Evolutionary conservation across 2,888 invertebrate species (phyloP).

Genomic region (Myathropa florea): DNA sequence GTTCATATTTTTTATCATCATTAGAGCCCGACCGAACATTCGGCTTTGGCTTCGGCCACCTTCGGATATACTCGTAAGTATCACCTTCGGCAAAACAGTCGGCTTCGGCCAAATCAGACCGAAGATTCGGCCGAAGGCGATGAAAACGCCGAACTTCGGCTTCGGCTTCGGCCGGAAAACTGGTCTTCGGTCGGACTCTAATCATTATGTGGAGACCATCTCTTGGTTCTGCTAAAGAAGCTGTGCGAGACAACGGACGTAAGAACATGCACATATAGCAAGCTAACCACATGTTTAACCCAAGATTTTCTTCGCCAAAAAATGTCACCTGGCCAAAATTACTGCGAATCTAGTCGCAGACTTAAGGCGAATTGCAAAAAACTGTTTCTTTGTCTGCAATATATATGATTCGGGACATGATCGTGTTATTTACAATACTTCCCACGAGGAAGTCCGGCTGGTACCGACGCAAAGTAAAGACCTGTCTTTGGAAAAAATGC

Average conservation of each 20-base stretch:
- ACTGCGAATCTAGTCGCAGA: constrained; percentile 49
- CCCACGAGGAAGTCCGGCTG: constrained; percentile 48
- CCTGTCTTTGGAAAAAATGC: constrained; percentile 33
- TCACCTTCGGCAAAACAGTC: too few species aligned
- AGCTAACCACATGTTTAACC: background rate
- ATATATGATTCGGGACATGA: constrained; percentile 49
- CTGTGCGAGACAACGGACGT: constrained; percentile 10
- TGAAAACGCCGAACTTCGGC: too few species aligned
- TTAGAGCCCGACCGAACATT: too few species aligned
- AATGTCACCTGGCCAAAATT: constrained; percentile 3
- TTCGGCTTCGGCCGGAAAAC: too few species aligned
- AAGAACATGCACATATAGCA: constrained; percentile 19
- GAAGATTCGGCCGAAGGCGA: too few species aligned
- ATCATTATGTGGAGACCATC: constrained; percentile 3
- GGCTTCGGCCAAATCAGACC: too few species aligned
- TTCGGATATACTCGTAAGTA: too few species aligned
- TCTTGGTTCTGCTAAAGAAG: constrained; percentile 1
- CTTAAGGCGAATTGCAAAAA: constrained; percentile 42
- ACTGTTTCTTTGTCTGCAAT: constrained; percentile 43
- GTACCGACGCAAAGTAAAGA: constrained; percentile 42
- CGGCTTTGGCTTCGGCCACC: too few species aligned
- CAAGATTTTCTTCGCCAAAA: constrained; percentile 3
- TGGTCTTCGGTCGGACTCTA: too few species aligned
- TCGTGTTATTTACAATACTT: constrained; percentile 53
- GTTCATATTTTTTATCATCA: too few species aligned